phyloP scores from a whole-genome alignment of 2,797 vertebrate species.

The Myripristis murdjan region DNA sequence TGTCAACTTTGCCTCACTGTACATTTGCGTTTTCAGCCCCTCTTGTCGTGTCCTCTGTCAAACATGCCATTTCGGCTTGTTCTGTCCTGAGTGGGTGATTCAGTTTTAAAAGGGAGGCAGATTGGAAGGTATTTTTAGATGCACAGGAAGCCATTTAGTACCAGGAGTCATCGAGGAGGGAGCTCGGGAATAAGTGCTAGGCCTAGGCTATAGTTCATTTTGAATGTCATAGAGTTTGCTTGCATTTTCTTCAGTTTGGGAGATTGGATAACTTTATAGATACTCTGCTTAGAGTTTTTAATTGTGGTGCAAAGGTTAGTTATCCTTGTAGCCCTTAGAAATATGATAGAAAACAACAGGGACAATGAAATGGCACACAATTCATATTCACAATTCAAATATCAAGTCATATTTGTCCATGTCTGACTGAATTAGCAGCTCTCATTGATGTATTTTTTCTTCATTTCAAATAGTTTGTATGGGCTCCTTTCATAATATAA shows the following conservation, averaged over 20 bases:
- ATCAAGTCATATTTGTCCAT: not conserved
- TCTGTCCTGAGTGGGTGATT: slow-evolving; percentile 36
- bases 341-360: not conserved
- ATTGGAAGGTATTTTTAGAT: slow-evolving; percentile 42
- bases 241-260: not conserved
- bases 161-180: not conserved
- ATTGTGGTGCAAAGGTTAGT: not conserved
- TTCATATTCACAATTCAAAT: too few species aligned
- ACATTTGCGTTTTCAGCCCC: slow-evolving; percentile 7
- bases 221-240: not conserved
- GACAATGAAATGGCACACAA: not conserved
- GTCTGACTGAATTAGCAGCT: not conserved
- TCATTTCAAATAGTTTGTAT: not conserved
- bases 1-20: slow-evolving; percentile 2
- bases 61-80: slow-evolving; percentile 19
- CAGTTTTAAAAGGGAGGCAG: slow-evolving; percentile 24
- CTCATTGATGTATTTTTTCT: not conserved
- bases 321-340: not conserved
- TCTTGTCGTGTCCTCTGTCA: slow-evolving; percentile 15
- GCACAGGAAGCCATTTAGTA: slow-evolving; percentile 20
- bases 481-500: not conserved
- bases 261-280: too few species aligned
- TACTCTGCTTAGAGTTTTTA: too few species aligned
- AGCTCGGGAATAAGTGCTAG: slow-evolving; percentile 1
- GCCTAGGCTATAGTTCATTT: not conserved